Conservation (phyloP, 2,797 vertebrate species). For the Furcifer pardalis region DNA sequence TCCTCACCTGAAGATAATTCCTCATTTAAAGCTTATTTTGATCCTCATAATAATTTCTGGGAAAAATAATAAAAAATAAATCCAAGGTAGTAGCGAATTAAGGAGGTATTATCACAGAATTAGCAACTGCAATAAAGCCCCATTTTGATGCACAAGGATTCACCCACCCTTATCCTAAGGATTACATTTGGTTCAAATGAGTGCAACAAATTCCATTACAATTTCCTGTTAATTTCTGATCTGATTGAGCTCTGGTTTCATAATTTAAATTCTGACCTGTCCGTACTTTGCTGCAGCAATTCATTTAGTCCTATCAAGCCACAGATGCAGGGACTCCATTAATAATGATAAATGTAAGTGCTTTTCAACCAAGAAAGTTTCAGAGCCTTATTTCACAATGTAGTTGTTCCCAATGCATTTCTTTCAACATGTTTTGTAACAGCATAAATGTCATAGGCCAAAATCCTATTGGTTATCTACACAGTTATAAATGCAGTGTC, state of each 20-base stretch:
- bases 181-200: constrained; percentile 4
- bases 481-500: too few species aligned
- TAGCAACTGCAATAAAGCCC: constrained; percentile 6
- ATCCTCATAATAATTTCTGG: not conserved
- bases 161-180: constrained; percentile 10
- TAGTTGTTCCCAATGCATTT: not conserved
- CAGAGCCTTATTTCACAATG: not conserved
- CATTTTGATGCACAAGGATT: not conserved
- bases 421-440: not conserved
- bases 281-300: not conserved
- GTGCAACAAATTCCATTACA: constrained; percentile 2
- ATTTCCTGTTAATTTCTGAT: not conserved
- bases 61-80: not conserved
- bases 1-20: not conserved
- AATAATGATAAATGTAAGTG: not conserved
- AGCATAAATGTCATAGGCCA: not conserved
- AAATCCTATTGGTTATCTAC: too few species aligned
- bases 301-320: constrained; percentile 4
- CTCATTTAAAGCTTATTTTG: not conserved
- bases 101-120: not conserved
- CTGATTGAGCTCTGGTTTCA: not conserved
- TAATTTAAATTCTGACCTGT: constrained; percentile 9
- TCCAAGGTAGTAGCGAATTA: not conserved
- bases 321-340: constrained; percentile 1
- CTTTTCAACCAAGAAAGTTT: not conserved